Evolutionary conservation across 1,140 invertebrate genomes (phyloP), one percentile per base, ranked within the genome.

Genomic region (Hormaphis cornu): DNA sequence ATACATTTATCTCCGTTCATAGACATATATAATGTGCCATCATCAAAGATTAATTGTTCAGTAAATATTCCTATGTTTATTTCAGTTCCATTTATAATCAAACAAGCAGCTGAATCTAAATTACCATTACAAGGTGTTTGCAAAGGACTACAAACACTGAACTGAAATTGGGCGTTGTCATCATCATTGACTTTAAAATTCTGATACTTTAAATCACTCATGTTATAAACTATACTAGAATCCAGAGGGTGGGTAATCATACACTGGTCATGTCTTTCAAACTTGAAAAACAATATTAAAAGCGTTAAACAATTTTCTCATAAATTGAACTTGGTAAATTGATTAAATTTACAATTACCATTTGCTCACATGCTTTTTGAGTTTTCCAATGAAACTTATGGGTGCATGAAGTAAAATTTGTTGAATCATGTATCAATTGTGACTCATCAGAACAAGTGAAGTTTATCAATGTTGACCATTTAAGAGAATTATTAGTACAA

Each of bases 1-100:
- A n/a, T 2, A 66, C 61, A 66, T 66, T 46, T 48, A 35, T 66
- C 61, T 66, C 61, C 61, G 8, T 50, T 3, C 61, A 66, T 66
- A 14, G 28, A 48, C 3, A 48, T 30, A 22, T 30, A 66, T 0
- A 66, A 33, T 24, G 14, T 50, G 24, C 61, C 61, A 33, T 48
- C 50, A 48, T 66, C 61, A 66, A 48, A 66, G 0, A 66, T 28
- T 33, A 66, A 6, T 20, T 66, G 6, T 50, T 66, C 61, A 20
- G 61, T 48, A 35, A 33, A 50, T 5, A 33, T 1, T 33, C 61
- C 61, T 8, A 66, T 66, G 10, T 66, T 66, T 16, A 20, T 50
- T 48, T 48, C 44, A n/a, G 2, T 48, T 20, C 28, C 42, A 22
- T 24, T 20, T 1, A 24, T 8, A 22, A 18, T 35, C 26, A 18